Conservation (phyloP, 2,797 vertebrate genomes). For the Cyclura pinguis region DNA sequence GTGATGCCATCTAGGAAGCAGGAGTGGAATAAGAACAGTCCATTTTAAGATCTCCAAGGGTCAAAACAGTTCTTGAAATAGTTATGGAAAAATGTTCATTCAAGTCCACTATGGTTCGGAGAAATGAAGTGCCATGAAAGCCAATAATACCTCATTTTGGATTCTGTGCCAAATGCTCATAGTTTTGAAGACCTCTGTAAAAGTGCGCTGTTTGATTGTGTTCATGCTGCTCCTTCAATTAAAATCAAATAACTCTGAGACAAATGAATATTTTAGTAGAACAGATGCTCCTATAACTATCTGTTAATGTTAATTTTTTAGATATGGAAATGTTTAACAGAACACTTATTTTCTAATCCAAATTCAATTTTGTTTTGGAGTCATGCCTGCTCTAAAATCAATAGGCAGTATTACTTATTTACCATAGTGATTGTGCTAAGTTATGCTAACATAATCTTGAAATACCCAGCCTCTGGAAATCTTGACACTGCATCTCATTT, state of each 20-base stretch:
- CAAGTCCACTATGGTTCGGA: neutral
- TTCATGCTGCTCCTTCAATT: neutral
- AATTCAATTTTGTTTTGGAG: conserved; percentile 53
- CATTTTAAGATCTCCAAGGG: neutral
- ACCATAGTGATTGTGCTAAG: conserved; percentile 32
- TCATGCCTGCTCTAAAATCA: conserved; percentile 49
- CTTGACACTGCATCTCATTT: conserved; percentile 62
- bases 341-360: conserved; percentile 19
- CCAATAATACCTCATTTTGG: neutral
- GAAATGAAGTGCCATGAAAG: conserved; percentile 8
- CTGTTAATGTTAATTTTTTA: conserved; percentile 7
- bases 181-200: conserved; percentile 8
- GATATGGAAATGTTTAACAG: conserved; percentile 26
- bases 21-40: neutral
- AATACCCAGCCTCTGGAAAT: conserved; percentile 51
- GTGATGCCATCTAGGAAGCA: neutral
- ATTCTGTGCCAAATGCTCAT: neutral
- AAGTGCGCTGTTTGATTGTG: neutral
- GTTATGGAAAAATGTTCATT: neutral
- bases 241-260: neutral
- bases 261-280: conserved; percentile 7
- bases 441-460: conserved; percentile 57
- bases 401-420: conserved; percentile 34
- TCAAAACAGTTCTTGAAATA: neutral
- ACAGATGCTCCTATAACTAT: conserved; percentile 1